Percentiles rank a stretch among this genome's conserved stretches.
phyloP scores from a whole-genome alignment of 2,113 vertebrate species.

The Nyctibius bracteatus region DNA sequence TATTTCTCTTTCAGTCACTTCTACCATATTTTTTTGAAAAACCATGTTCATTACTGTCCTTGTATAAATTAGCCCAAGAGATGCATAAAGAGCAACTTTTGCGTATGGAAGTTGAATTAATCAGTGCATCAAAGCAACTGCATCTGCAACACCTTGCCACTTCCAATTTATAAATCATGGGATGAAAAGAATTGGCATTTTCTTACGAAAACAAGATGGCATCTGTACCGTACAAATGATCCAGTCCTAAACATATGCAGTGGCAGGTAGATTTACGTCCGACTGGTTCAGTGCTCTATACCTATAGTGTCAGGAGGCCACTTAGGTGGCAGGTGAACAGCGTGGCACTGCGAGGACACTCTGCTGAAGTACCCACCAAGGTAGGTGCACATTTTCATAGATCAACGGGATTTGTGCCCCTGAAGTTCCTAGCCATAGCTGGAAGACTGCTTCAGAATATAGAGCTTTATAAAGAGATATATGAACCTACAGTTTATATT shows the following conservation, averaged over 20 bases:
- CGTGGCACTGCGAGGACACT: rapidly evolving
- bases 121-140: neutral
- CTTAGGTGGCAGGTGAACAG: neutral
- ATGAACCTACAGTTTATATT: neutral
- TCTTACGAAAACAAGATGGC: neutral
- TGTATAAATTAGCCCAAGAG: neutral
- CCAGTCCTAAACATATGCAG: neutral
- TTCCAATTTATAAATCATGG: neutral
- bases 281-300: neutral
- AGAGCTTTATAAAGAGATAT: neutral
- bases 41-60: neutral
- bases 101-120: neutral
- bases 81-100: neutral
- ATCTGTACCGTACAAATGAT: neutral
- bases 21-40: neutral
- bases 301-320: neutral
- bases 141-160: neutral
- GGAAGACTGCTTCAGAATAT: neutral
- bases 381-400: neutral
- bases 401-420: neutral
- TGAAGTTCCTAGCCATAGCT: neutral
- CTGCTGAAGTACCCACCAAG: neutral
- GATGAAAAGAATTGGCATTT: neutral
- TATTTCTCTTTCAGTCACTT: neutral
- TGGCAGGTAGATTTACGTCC: neutral